Evolutionary conservation across 2,888 invertebrate genomes (phyloP).

Genomic region (Adelognathus sp.): DNA sequence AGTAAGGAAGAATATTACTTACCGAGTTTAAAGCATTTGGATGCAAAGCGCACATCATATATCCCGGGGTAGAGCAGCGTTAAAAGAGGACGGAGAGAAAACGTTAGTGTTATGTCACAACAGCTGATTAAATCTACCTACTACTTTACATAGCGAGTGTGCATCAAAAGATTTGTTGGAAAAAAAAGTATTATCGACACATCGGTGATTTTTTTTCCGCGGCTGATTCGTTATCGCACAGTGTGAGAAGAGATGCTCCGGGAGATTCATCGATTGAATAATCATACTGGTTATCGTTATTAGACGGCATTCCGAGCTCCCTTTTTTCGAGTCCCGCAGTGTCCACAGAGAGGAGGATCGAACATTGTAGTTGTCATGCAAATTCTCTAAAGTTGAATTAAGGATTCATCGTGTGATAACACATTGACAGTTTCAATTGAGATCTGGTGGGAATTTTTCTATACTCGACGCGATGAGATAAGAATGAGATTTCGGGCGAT

Average conservation of each 20-base stretch:
- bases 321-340: not conserved
- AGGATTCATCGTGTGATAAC: too few species aligned
- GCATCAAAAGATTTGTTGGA: not conserved
- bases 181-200: not conserved
- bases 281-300: not conserved
- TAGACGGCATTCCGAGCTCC: constrained; percentile 22
- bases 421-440: too few species aligned
- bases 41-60: constrained; percentile 50
- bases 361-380: not conserved
- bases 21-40: constrained; percentile 59
- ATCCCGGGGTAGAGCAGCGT: constrained; percentile 69
- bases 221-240: constrained; percentile 15
- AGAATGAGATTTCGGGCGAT: too few species aligned
- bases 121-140: not conserved
- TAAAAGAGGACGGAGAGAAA: constrained; percentile 66
- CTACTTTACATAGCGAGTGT: not conserved
- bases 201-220: not conserved
- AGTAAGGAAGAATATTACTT: constrained; percentile 60
- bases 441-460: too few species aligned
- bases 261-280: not conserved
- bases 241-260: not conserved
- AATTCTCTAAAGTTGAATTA: not conserved
- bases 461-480: too few species aligned
- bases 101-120: constrained; percentile 43
- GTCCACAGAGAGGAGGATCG: not conserved